phyloP scores from a whole-genome alignment of 2,113 vertebrate genomes.

The Butorides virescens region DNA sequence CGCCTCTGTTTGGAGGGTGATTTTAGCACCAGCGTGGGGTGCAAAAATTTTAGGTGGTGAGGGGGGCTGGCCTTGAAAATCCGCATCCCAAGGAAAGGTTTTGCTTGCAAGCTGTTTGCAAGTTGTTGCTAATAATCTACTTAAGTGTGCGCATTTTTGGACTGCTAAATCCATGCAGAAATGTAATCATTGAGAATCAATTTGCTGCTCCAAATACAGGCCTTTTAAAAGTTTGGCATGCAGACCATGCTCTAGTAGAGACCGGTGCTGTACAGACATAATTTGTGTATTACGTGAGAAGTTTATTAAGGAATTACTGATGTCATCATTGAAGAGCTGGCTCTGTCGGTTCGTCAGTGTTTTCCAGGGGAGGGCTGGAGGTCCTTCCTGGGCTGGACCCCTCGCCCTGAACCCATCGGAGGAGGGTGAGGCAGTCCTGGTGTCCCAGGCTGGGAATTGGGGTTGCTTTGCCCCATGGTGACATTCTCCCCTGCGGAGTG shows the following conservation, averaged over 20 bases:
- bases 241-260: neutral
- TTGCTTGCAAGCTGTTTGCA: neutral
- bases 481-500: neutral
- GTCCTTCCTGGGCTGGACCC: neutral
- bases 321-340: neutral
- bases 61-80: neutral
- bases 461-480: neutral
- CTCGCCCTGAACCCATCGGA: neutral
- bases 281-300: neutral
- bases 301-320: neutral
- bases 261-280: neutral
- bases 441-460: neutral
- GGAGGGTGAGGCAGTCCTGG: neutral
- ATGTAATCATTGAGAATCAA: neutral
- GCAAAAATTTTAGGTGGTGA: neutral
- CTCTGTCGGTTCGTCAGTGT: accelerated
- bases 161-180: neutral
- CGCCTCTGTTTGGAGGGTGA: neutral
- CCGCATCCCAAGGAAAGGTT: neutral
- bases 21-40: neutral
- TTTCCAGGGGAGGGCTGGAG: neutral
- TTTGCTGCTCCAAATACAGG: slow-evolving; percentile 10
- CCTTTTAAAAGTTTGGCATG: neutral
- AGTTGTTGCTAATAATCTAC: neutral
- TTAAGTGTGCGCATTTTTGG: neutral